A percentile compares a stretch with the other conserved stretches of the same genome.
Conservation (phyloP, 2,888 invertebrate genomes). For the Callinectes sapidus region DNA sequence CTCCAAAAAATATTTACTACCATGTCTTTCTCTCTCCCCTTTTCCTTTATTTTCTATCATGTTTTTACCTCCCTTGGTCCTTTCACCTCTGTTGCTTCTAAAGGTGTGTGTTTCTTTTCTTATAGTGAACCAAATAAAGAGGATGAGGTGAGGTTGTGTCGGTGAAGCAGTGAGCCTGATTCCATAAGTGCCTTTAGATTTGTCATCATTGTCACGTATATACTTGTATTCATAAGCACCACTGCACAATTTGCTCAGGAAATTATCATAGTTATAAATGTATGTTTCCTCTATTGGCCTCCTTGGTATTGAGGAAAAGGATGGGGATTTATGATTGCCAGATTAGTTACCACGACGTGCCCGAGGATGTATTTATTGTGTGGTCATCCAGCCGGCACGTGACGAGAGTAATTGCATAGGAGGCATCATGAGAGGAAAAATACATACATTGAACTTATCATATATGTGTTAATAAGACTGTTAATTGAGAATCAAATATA, state of each 20-base stretch:
- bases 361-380: neutral
- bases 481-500: neutral
- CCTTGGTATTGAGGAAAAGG: neutral
- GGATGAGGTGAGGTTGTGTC: neutral
- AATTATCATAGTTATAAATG: neutral
- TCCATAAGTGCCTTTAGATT: neutral
- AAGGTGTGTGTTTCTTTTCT: neutral
- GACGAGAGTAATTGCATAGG: neutral
- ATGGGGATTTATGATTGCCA: neutral
- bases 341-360: neutral
- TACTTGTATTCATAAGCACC: neutral
- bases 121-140: neutral
- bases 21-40: neutral
- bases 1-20: neutral
- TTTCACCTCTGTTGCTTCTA: neutral
- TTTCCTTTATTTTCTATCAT: neutral
- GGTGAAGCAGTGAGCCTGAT: neutral
- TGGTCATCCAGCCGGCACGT: neutral
- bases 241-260: neutral
- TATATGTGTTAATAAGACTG: neutral
- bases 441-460: neutral
- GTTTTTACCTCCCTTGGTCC: neutral
- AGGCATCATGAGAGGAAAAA: neutral
- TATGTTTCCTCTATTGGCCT: too few species aligned
- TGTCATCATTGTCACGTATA: neutral